Percentiles rank a stretch among this genome's conserved stretches.
Evolutionary conservation across 2,113 vertebrate species (phyloP).

Genomic region (Orientallactaga bullata): DNA sequence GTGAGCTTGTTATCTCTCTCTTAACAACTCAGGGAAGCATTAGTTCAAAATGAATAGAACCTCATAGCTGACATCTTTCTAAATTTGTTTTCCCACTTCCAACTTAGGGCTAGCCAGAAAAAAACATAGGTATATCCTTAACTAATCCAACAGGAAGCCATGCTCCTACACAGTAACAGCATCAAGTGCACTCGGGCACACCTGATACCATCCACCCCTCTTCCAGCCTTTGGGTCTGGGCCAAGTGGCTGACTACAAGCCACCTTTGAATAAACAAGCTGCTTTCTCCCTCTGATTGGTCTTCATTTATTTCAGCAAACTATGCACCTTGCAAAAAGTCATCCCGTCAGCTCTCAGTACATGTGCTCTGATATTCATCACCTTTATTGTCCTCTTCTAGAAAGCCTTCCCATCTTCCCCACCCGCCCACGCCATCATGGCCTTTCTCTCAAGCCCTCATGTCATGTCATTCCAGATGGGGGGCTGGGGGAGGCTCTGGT

Average conservation of each 20-base stretch:
- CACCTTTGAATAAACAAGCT: neutral
- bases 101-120: neutral
- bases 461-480: neutral
- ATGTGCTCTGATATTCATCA: neutral
- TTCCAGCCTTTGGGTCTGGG: neutral
- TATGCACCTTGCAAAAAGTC: neutral
- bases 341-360: neutral
- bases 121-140: neutral
- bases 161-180: no score
- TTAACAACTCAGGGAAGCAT: neutral
- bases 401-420: neutral
- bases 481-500: neutral
- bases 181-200: neutral
- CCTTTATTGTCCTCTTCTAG: neutral
- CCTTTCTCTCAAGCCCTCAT: neutral
- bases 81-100: neutral
- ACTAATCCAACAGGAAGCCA: neutral
- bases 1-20: neutral
- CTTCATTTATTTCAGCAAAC: conserved; percentile 6
- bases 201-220: neutral
- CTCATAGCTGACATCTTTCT: neutral
- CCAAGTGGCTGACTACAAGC: neutral
- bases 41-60: neutral
- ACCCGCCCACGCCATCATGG: neutral
- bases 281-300: neutral